phyloP scores from a whole-genome alignment of 2,888 invertebrate species.

The Trachelus stipa region DNA sequence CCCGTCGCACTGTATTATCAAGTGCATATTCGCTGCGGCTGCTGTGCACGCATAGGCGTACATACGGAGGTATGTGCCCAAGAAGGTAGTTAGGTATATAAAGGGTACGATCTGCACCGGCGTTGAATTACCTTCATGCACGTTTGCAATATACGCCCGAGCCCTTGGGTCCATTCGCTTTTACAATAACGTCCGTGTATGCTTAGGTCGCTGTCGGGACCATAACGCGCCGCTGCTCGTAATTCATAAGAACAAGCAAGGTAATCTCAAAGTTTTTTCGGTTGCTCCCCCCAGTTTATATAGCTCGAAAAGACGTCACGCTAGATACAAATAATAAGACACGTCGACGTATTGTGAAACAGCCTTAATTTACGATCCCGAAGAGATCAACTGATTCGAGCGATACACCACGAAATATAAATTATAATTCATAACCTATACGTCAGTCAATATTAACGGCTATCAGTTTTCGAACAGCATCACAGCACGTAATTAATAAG shows the following conservation, averaged over 20 bases:
- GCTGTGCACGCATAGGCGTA: neutral
- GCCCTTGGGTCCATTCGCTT: constrained; percentile 17
- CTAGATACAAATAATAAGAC: neutral
- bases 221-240: neutral
- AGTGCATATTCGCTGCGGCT: neutral
- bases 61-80: neutral
- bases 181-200: constrained; percentile 20
- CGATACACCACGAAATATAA: neutral
- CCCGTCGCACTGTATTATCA: neutral
- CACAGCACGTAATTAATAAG: neutral
- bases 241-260: neutral
- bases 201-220: constrained; percentile 18
- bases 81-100: neutral
- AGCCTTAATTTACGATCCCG: neutral
- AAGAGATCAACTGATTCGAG: neutral
- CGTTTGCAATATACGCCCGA: constrained; percentile 31
- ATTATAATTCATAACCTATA: neutral
- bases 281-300: too few species aligned
- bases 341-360: neutral
- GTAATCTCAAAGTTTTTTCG: neutral
- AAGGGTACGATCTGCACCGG: constrained; percentile 36
- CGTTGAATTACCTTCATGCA: constrained; percentile 47
- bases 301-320: neutral
- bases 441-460: neutral
- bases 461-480: neutral